phyloP scores from a whole-genome alignment of 2,113 vertebrate species.

The Hucho hucho region DNA sequence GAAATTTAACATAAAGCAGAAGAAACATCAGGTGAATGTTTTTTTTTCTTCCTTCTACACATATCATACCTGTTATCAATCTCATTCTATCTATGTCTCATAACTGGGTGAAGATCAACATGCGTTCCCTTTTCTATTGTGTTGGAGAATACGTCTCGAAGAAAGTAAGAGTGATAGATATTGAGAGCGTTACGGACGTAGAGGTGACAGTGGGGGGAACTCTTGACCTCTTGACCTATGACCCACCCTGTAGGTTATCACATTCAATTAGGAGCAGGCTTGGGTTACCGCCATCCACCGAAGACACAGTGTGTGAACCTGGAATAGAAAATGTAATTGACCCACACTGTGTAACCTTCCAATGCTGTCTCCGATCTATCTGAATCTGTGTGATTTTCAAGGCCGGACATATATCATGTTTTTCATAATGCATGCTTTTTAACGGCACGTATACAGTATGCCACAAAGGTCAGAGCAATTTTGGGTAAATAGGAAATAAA shows the following conservation, averaged over 20 bases:
- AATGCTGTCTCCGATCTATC: too few relatives aligned
- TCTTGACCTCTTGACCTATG: conserved; percentile 18
- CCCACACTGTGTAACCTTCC: background rate
- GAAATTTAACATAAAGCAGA: conserved; percentile 18
- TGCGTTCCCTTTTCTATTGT: conserved; percentile 21
- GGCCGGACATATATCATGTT: too few relatives aligned
- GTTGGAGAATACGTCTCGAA: conserved; percentile 42
- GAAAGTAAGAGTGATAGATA: conserved; percentile 26
- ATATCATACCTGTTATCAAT: conserved; percentile 24
- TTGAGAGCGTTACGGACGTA: conserved; percentile 2
- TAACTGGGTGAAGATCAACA: conserved; percentile 54
- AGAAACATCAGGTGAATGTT: conserved; percentile 31
- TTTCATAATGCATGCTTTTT: too few relatives aligned
- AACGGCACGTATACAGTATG: too few relatives aligned
- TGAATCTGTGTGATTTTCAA: too few relatives aligned
- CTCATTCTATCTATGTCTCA: conserved; percentile 42
- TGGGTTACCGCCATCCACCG: conserved; percentile 28
- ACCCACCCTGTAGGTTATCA: conserved; percentile 30
- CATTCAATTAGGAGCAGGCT: conserved; percentile 52
- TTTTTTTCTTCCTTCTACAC: conserved; percentile 10
- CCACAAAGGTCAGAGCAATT: too few relatives aligned
- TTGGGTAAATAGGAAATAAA: too few relatives aligned
- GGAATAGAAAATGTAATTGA: conserved; percentile 32
- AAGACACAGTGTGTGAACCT: background rate
- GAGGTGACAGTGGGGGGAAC: too few relatives aligned